A percentile compares a stretch with the other conserved stretches of the same genome.
These are phyloP conservation scores for Osmerus mordax DNA, from an alignment of 2,113 vertebrate species.

Conservation along the genomic window DNA sequence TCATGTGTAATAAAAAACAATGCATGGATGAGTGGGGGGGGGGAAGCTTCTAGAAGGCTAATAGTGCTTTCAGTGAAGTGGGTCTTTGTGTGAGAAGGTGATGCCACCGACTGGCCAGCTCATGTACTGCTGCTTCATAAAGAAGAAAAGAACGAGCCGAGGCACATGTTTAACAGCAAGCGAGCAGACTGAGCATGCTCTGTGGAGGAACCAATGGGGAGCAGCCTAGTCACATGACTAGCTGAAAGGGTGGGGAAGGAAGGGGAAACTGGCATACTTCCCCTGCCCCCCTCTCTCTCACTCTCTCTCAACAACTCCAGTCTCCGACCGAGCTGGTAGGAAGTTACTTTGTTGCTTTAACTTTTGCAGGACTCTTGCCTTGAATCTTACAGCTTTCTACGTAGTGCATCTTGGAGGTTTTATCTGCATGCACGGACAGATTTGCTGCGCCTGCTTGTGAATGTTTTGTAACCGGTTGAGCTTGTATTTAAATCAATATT, in stretches of 20 bases:
- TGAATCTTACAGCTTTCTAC: conserved; percentile 15
- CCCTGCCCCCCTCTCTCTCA: conserved; percentile 3
- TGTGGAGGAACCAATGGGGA: conserved; percentile 25
- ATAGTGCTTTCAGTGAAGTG: background rate
- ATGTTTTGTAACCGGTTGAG: background rate
- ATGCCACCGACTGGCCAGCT: background rate
- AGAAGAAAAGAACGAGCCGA: background rate
- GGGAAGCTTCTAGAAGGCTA: background rate
- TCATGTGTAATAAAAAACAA: no score
- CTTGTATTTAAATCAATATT: background rate
- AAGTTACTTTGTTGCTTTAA: conserved; percentile 9
- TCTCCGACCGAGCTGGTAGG: conserved; percentile 55
- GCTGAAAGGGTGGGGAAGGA: conserved; percentile 27
- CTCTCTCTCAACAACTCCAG: conserved; percentile 1
- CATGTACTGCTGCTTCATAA: background rate
- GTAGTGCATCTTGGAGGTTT: background rate
- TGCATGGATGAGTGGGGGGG: no score
- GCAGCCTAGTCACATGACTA: conserved; percentile 39
- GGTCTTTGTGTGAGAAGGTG: background rate
- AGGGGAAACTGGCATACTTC: conserved; percentile 9
- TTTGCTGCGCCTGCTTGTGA: background rate
- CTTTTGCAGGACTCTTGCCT: background rate
- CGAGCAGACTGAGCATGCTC: conserved; percentile 29
- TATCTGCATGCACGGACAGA: background rate
- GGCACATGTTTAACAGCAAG: conserved; percentile 8